Percentiles rank a stretch among this genome's conserved stretches.
phyloP scores from a whole-genome alignment of 2,113 vertebrate genomes.

The Thamnophis sirtalis region DNA sequence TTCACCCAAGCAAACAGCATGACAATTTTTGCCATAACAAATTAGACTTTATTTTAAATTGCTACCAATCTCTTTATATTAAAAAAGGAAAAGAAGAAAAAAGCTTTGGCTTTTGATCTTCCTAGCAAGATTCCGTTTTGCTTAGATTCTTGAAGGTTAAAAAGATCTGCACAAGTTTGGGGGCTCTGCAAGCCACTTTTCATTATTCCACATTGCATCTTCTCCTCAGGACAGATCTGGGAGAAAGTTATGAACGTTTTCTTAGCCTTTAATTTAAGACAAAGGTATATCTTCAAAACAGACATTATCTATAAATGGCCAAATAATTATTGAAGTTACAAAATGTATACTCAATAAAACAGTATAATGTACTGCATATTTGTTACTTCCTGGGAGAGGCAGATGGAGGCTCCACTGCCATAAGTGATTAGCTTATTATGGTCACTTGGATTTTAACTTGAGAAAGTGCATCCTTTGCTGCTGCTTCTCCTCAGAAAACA shows the following conservation, averaged over 20 bases:
- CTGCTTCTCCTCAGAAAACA: background rate
- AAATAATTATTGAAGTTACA: background rate
- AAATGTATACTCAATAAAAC: background rate
- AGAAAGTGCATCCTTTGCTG: background rate
- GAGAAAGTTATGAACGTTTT: background rate
- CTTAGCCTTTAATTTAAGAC: background rate
- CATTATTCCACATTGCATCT: background rate
- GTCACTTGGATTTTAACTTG: background rate
- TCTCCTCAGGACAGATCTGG: background rate
- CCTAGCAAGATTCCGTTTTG: background rate
- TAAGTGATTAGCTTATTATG: background rate
- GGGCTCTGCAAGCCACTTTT: background rate
- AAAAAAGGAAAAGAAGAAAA: background rate
- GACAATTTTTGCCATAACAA: background rate
- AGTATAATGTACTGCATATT: background rate
- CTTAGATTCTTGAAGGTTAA: background rate
- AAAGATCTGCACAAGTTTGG: background rate
- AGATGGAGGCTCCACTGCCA: background rate
- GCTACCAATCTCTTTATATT: background rate
- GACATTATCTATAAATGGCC: background rate
- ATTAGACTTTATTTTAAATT: background rate
- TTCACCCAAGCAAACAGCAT: background rate
- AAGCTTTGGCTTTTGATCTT: background rate
- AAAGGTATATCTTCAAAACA: background rate
- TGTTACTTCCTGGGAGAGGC: background rate